Evolutionary conservation across 2,888 invertebrate genomes (phyloP), one percentile per base, ranked within the genome.

Genomic region (Parapristionchus giblindavisi): DNA sequence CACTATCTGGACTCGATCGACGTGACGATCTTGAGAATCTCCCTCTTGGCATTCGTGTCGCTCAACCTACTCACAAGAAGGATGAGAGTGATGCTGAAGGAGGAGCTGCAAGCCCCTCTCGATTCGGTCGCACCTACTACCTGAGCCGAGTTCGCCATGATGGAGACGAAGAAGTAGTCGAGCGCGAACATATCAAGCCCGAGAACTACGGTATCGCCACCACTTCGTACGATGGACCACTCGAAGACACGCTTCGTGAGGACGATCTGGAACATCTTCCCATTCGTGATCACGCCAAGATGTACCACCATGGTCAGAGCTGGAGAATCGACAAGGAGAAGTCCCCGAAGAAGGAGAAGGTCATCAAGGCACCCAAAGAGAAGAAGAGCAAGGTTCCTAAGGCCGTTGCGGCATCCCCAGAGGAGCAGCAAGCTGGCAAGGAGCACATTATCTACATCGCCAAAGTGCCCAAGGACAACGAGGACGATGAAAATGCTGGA

Each of bases 381-480:
- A 65, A 65, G 65, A 65, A 65, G 43, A 48, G 11, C 65, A 65
- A 48, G 43, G 11, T 34, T 43, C 32, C 48, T 3, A 65, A 65
- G 48, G 43, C 27, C 21, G 43, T 29, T 65, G 65, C 43, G 65
- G 43, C 43, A 5, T 40, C 29, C 21, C 43, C 43, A 34, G 6
- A 27, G 3, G 65, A 48, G 43, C 27, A 65, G 48, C 29, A 29
- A 29, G 48, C 48, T 27, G 48, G 48, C 43, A 65, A 65, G 48
- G 65, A 65, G 27, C 43, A 43, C 65, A 48, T 65, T 29, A 32
- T 32, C 65, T 65, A 65, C 65, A 65, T 65, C 65, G 48, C 65
- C 65, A 65, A 65, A n/a, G 65, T 65, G 43, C 65, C 43, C 43
- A 65, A 65, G 43, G 65, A 65, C 24, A 65, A 34, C 48, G 65